These are phyloP conservation scores for Aporrectodea caliginosa DNA, from an alignment of 1,140 invertebrate species.

Conservation along the genomic window DNA sequence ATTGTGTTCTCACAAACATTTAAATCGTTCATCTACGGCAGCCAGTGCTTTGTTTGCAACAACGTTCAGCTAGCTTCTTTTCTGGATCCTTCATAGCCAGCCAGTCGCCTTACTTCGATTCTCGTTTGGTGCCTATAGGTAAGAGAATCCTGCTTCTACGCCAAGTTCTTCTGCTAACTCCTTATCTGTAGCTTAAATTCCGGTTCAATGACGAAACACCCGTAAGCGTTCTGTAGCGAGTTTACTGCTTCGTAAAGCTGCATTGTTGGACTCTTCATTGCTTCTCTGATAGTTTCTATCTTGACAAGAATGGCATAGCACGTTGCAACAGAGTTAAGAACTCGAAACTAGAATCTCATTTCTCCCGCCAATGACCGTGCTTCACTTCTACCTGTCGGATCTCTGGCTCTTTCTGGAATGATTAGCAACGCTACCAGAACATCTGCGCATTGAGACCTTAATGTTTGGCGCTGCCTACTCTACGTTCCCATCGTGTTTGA, in stretches of 20 bases:
- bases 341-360: neutral
- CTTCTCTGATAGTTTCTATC: neutral
- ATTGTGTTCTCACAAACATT: no score
- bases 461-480: slow-evolving; percentile 3
- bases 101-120: neutral
- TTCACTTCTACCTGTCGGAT: neutral
- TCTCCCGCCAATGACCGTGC: neutral
- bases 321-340: neutral
- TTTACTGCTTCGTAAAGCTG: neutral
- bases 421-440: neutral
- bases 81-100: slow-evolving; percentile 14
- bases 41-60: no score
- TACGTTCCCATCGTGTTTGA: neutral
- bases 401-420: slow-evolving; percentile 6
- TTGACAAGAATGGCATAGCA: neutral
- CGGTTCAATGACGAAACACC: neutral
- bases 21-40: no score
- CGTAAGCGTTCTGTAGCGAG: neutral
- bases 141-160: neutral
- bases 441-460: slow-evolving; percentile 10
- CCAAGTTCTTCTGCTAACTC: neutral
- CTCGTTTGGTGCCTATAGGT: neutral
- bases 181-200: neutral
- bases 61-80: neutral
- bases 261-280: neutral